Conservation (phyloP, 2,797 vertebrate species). For the Momotus momota region DNA sequence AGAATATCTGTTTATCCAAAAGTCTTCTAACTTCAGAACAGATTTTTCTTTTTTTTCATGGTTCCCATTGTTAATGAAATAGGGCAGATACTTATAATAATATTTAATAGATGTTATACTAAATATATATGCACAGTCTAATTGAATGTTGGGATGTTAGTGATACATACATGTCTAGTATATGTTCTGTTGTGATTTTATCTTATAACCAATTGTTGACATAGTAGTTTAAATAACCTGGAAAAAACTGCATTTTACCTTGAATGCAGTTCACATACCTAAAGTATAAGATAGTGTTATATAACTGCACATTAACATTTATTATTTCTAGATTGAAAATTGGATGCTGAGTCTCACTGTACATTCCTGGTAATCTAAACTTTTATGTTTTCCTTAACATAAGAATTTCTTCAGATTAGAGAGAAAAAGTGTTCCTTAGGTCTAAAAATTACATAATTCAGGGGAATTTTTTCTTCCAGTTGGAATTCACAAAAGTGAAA, state of each 20-base stretch:
- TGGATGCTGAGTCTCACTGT: not conserved
- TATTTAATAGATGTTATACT: not conserved
- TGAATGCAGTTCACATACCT: not conserved
- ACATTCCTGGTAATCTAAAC: not conserved
- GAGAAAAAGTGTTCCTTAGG: not conserved
- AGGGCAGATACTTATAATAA: not conserved
- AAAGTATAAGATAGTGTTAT: not conserved
- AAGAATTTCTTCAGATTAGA: not conserved
- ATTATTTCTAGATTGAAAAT: not conserved
- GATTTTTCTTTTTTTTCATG: not conserved
- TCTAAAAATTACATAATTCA: not conserved
- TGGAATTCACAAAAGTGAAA: not conserved
- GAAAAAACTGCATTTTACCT: not conserved
- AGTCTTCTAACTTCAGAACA: not conserved
- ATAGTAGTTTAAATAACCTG: not conserved
- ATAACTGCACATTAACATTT: not conserved
- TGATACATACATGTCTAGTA: not conserved
- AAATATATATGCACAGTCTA: not conserved
- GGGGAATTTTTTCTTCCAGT: not conserved
- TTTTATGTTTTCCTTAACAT: not conserved
- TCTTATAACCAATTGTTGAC: not conserved
- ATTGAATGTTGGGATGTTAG: not conserved
- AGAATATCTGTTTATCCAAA: not conserved
- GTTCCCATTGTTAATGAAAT: not conserved
- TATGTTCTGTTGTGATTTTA: not conserved